Conservation (phyloP, 2,113 vertebrate species). For the Noctilio leporinus region DNA sequence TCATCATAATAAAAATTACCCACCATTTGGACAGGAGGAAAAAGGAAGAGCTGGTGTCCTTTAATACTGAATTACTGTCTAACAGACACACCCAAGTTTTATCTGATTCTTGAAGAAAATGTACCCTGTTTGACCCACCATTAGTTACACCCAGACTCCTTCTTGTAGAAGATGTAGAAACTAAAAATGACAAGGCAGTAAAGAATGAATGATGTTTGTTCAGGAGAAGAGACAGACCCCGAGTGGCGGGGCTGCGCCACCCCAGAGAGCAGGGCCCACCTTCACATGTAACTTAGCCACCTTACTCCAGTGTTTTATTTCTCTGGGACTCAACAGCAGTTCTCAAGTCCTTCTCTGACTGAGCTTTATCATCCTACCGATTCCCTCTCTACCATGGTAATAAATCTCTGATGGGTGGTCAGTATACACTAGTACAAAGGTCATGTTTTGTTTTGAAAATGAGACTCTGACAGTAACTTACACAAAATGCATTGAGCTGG, state of each 20-base stretch:
- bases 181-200: neutral
- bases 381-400: neutral
- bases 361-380: neutral
- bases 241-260: neutral
- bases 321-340: neutral
- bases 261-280: no score
- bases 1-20: neutral
- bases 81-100: neutral
- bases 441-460: neutral
- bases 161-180: neutral
- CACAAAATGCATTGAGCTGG: neutral
- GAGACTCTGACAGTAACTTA: neutral
- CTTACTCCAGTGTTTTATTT: neutral
- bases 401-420: neutral
- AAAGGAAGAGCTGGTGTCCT: neutral
- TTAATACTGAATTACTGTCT: neutral
- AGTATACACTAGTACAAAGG: neutral
- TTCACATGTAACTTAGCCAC: neutral
- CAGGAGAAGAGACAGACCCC: neutral
- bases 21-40: neutral
- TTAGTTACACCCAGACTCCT: neutral
- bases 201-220: neutral
- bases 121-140: neutral
- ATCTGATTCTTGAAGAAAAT: neutral
- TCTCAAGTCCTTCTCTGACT: neutral